phyloP scores from a whole-genome alignment of 1,140 invertebrate genomes.

The Heliconius hermathena region DNA sequence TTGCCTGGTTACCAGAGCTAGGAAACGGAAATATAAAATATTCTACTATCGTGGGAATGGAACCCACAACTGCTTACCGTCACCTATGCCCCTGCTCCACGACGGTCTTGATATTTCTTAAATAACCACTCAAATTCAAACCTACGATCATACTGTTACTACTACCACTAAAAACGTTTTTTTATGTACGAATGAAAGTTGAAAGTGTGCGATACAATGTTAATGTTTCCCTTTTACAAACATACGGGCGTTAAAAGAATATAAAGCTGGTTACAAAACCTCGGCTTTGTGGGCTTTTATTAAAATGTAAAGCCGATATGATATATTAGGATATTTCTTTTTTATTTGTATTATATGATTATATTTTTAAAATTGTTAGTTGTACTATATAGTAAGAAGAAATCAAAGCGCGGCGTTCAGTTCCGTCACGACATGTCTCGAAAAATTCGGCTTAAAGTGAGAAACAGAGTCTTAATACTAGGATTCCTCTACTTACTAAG shows the following conservation, averaged over 20 bases:
- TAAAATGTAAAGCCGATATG: neutral
- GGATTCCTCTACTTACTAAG: too few relatives aligned
- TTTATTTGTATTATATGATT: neutral
- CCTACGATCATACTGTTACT: neutral
- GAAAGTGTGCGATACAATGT: neutral
- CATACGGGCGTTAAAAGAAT: neutral
- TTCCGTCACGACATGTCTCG: neutral
- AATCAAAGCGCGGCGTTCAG: neutral
- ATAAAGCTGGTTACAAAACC: neutral
- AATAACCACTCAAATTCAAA: neutral
- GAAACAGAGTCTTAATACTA: neutral
- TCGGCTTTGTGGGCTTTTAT: neutral
- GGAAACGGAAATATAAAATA: too few relatives aligned
- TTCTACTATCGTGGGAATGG: too few relatives aligned
- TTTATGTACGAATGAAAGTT: neutral
- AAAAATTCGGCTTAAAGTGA: neutral
- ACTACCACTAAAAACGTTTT: neutral
- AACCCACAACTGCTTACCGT: too few relatives aligned
- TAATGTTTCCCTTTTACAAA: conserved; percentile 6
- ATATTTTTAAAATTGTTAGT: too few relatives aligned
- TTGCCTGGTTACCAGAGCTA: too few relatives aligned
- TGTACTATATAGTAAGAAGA: too few relatives aligned
- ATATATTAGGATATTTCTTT: neutral
- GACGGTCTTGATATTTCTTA: too few relatives aligned
- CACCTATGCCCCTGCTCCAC: too few relatives aligned